Evolutionary conservation across 2,888 invertebrate genomes (phyloP), one percentile per base, ranked within the genome.

Genomic region (Hedychridium roseum): DNA sequence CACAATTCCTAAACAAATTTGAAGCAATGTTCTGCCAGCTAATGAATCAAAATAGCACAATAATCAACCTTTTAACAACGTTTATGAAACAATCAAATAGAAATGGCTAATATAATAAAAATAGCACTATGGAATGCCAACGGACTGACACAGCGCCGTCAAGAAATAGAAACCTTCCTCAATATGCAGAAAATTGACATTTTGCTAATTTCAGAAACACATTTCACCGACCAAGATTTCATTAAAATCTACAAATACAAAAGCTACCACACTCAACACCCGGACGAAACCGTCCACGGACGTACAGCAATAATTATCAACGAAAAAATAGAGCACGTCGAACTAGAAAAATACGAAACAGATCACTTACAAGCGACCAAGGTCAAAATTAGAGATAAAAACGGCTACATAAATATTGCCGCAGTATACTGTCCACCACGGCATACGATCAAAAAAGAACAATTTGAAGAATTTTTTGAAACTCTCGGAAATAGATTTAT

Each of bases 351-450:
- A 15, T 51, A 14, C 2, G 14, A 15, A 34, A 6, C 36, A 4
- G 45, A 54, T 6, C 43, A 55, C 21, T 37, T 57, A 1, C 52
- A 60, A 44, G 54, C 50, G 14, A 63, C 57, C 5, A 56, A 17
- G 9, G 17, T 55, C 20, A 20, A 5, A 16, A 9, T 47, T 14
- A 38, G 44, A 35, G 48, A 41, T 16, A 31, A n/a, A 43, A 28
- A 30, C 2, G 45, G 51, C 16, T 21, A 37, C 9, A 35, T 61
- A 16, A 32, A 48, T 9, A 4, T 64, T 3, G 42, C 50, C 27
- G 55, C 61, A 12, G 45, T 57, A 20, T 62, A 67, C 21, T 65
- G 54, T 26, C 57, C 61, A 7, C 63, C 63, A 1, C 53, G 48
- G 20, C 56, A 62, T 23, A 44, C 20, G 59, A 16, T 61, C 4